Base-by-base conservation (phyloP, 2,113 vertebrate species). In the Oryzias celebensis region DNA sequence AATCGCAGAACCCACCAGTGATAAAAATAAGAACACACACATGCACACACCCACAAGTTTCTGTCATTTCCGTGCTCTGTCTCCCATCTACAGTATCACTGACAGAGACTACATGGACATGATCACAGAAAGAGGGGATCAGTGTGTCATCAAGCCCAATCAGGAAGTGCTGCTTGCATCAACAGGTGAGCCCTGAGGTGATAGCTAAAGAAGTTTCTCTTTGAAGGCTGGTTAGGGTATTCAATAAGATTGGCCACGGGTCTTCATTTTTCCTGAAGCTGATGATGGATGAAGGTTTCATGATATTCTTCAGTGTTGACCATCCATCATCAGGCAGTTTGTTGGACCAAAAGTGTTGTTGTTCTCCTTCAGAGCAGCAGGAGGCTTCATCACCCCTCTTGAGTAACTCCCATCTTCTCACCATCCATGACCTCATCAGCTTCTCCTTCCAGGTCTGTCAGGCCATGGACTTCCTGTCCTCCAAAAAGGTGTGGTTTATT, bases 81-180 rank as follows among this genome's bases (percentile, higher is more conserved):
- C 41, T 72, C 47, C 63, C 7, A 12, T 14, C 20, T 23, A 18
- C 24, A 88, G 93, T 0, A 92, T 94, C 74, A 91, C 93, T 0
- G 95, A 97, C 0, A 94, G 94, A 0, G 94, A 94, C 22, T 97
- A 97, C 87, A 97, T 97, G 94, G 94, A 97, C 79, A 96, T 97
- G 94, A 94, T 85, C 74, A 92, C 93, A 63, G 93, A 94, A 0
- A 92, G 95, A 36, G 90, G 75, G 0, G 49, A 88, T 77, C 93
- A 94, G 83, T 94, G 93, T 0, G 91, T 95, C 77, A 91, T 94
- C 0, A 90, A 94, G n/a, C 88, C 92, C 1, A 89, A 87, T 2
- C 93, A 94, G 0, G 92, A 92, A 64, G 89, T 89, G 0, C 86
- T 90, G 0, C 92, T 88, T 0, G 77, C 75, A 4, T 62, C 89